A percentile compares a stretch with the other conserved stretches of the same genome.
phyloP scores from a whole-genome alignment of 2,797 vertebrate genomes.

The Varecia variegata region DNA sequence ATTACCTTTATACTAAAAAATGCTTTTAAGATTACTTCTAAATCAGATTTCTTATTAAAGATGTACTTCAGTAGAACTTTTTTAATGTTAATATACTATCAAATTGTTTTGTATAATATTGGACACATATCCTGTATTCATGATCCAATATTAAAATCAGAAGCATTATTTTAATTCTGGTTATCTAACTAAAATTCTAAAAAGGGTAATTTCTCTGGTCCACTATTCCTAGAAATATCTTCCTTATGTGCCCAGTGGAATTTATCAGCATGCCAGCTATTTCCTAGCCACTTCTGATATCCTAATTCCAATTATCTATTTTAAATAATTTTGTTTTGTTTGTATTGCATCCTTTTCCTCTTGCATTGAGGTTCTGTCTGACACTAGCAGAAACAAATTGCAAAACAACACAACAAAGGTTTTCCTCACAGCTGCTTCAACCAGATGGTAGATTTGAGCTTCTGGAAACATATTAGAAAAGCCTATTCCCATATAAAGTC shows the following conservation, averaged over 20 bases:
- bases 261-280: neutral
- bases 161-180: conserved; percentile 11
- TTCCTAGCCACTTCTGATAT: neutral
- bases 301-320: conserved; percentile 44
- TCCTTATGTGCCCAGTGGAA: neutral
- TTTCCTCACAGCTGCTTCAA: conserved; percentile 76
- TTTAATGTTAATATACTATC: neutral
- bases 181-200: neutral
- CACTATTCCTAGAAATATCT: neutral
- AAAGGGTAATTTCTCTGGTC: neutral
- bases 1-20: conserved; percentile 1
- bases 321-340: conserved; percentile 67
- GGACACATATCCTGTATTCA: neutral
- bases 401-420: conserved; percentile 76
- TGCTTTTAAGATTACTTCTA: neutral
- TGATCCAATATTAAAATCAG: conserved; percentile 20
- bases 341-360: conserved; percentile 56
- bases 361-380: conserved; percentile 64
- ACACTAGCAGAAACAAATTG: conserved; percentile 74
- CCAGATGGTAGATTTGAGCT: conserved; percentile 77
- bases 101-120: neutral
- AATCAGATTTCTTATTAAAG: neutral
- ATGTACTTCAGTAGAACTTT: neutral
- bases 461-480: conserved; percentile 73
- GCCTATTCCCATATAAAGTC: conserved; percentile 48